Base-by-base conservation (phyloP, 2,797 vertebrate species). In the Centroberyx gerrardi region DNA sequence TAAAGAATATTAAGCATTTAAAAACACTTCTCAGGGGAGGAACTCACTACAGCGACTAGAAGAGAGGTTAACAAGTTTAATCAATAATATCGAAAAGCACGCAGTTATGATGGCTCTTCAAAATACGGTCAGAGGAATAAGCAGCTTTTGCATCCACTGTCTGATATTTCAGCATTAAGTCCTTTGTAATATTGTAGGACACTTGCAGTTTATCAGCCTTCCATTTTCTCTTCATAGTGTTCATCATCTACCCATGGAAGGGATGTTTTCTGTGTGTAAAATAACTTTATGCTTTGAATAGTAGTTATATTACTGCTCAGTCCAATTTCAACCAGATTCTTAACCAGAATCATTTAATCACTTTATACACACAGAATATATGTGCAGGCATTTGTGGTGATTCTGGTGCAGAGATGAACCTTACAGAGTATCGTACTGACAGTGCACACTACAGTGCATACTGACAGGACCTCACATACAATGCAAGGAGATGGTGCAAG, bases 31-130 rank as follows among this genome's bases (percentile, higher is more conserved):
- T 82, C 62, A 86, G 65, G 65, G 40, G 70, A 78, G 54, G 51
- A 77, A 22, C 84, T 88, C 68, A 88, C 84, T 78, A 76, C 72
- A 70, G 68, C 68, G 81, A 84, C 73, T 74, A 65, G 68, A 77
- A 72, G 68, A 72, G 55, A 83, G 79, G 81, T 85, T 87, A 89
- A 87, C 72, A 84, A 84, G 82, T 22, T 72, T 65, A 66, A 79
- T 87, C 84, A 83, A 89, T 90, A 85, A 83, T 82, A 78, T 76
- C 86, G 82, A 87, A 88, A 88, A 81, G 82, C 80, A 81, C 40
- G 48, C 75, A 87, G 83, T 90, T 84, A 64, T 18, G 71, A 88
- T 77, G 72, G 77, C 85, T 87, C 68, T 87, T 63, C 84, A 84
- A 87, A 87, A 85, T 75, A 60, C 85, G 82, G 78, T 87, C 68